These are phyloP conservation scores for Miniopterus natalensis DNA, from an alignment of 2,113 vertebrate species.

Conservation along the genomic window DNA sequence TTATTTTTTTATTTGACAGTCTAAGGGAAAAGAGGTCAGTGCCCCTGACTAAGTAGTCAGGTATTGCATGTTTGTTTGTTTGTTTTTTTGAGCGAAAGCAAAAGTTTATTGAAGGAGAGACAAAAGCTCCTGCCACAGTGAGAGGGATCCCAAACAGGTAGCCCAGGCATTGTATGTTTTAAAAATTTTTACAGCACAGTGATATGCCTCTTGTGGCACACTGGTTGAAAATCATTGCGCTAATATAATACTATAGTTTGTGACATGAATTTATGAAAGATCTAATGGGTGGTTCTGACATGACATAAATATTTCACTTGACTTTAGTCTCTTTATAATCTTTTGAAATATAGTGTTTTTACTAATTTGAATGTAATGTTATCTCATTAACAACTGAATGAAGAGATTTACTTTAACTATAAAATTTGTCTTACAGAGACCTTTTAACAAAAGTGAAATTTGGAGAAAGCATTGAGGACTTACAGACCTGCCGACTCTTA, in stretches of 20 bases:
- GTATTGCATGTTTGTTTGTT: background rate
- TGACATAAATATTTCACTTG: conserved; percentile 59
- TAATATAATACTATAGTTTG: background rate
- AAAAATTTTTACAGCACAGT: background rate
- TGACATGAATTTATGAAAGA: conserved; percentile 24
- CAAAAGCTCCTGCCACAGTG: too few relatives aligned
- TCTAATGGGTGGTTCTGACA: conserved; percentile 54
- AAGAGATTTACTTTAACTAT: conserved; percentile 65
- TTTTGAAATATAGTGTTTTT: conserved; percentile 59
- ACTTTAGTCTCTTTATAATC: conserved; percentile 33
- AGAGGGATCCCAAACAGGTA: too few relatives aligned
- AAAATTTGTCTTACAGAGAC: conserved; percentile 89
- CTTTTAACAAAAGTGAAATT: conserved; percentile 89
- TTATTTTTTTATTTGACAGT: background rate
- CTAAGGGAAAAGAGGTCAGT: background rate
- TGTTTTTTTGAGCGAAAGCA: too few relatives aligned
- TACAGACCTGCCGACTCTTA: conserved; percentile 86
- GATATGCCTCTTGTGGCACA: background rate
- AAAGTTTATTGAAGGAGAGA: too few relatives aligned
- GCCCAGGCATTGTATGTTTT: background rate
- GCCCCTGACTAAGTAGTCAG: background rate
- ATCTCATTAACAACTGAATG: conserved; percentile 45
- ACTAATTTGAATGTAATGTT: background rate
- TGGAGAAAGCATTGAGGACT: conserved; percentile 72
- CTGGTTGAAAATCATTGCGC: background rate